Conservation (phyloP, 2,113 vertebrate genomes). For the Oreocharis arfaki region DNA sequence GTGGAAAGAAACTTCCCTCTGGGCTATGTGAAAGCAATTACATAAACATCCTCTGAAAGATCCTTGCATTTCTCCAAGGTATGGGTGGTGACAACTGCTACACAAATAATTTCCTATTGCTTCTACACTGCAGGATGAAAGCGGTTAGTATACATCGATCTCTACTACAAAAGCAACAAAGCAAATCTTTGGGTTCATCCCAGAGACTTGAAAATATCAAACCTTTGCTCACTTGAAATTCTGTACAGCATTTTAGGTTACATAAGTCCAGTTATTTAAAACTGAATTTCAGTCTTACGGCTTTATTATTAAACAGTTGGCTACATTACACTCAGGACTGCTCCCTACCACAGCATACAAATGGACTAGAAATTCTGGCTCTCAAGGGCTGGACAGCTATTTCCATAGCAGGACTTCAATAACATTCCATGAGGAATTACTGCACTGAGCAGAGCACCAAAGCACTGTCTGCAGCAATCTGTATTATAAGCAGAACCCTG, state of each 20-base stretch:
- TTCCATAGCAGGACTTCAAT: not conserved
- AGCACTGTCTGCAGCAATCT: not conserved
- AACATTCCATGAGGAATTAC: not conserved
- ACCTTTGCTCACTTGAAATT: not conserved
- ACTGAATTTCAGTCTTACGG: not conserved
- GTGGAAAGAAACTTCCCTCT: not conserved
- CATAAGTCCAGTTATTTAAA: not conserved
- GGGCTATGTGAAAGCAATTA: slow-evolving; percentile 7
- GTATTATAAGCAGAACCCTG: not conserved
- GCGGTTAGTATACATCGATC: not conserved
- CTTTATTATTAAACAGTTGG: not conserved
- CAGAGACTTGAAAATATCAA: not conserved
- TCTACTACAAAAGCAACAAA: not conserved
- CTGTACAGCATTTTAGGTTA: not conserved
- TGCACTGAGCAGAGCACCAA: not conserved
- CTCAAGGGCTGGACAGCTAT: not conserved
- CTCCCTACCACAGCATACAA: not conserved
- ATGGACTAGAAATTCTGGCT: not conserved
- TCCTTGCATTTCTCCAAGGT: slow-evolving; percentile 6
- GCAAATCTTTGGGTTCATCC: not conserved
- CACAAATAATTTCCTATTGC: not conserved
- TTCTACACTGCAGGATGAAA: not conserved
- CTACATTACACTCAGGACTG: not conserved
- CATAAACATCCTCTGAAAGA: slow-evolving; percentile 19
- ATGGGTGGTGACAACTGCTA: not conserved